Evolutionary conservation across 1,140 invertebrate genomes (phyloP), one percentile per base, ranked within the genome.

Genomic region (Drosophila pandora): DNA sequence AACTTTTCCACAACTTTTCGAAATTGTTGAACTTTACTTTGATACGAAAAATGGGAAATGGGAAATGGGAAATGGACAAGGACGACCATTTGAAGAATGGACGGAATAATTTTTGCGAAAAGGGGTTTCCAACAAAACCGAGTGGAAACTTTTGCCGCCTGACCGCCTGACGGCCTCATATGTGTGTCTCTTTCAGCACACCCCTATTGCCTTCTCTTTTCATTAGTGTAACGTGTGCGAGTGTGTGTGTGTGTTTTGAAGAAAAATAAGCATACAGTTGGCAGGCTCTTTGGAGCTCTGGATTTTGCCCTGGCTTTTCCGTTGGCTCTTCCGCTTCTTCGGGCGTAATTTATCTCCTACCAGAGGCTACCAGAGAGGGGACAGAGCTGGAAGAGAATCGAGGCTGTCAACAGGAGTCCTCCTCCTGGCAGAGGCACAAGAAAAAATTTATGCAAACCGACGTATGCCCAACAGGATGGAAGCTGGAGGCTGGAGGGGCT

Each of bases 321-420:
- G 79, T 69, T 81, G 79, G 79, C 79, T 83, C 64, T 81, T 87
- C 81, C 81, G 78, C 74, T 85, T 76, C 74, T 87, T 61, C 69
- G 57, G 70, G 82, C 81, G 82, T 85, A 85, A 85, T 85, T 85
- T 85, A 85, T 85, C 82, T 85, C 82, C 74, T 57, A 64, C 30
- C 43, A 22, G 9, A 3, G 12, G 3, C 34, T 10, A n/a, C 9
- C 34, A 37, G 34, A 12, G 34, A 10, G 10, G 10, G 32, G 39
- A 62, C 13, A 30, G 30, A 28, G 49, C 41, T 45, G 41, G 13
- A 45, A 21, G 41, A 37, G 52, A 48, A 50, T 43, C 12, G 50
- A 21, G 37, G 58, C 60, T 75, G 71, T 75, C 71, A 65, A 65
- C 71, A 74, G 47, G 59, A 73, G 52, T n/a, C 34, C 23, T 21